A percentile compares a stretch with the other conserved stretches of the same genome.
These are phyloP conservation scores for Aptenodytes patagonicus DNA, from an alignment of 2,113 vertebrate species.

Conservation along the genomic window DNA sequence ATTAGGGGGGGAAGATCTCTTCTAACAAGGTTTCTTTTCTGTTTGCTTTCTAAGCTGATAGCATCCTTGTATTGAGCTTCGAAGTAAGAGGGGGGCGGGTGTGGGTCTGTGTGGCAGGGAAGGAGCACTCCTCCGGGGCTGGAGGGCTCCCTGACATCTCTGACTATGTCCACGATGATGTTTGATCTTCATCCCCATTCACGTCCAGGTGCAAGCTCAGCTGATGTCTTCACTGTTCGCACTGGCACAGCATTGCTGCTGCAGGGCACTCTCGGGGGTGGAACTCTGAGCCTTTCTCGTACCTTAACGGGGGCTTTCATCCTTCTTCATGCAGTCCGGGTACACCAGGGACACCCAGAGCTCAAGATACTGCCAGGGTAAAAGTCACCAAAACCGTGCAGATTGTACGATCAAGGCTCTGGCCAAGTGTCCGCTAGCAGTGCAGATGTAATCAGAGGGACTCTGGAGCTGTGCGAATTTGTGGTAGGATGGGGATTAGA, in stretches of 20 bases:
- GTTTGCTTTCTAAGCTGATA: background rate
- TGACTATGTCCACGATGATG: accelerated
- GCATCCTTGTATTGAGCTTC: background rate
- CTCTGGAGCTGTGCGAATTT: background rate
- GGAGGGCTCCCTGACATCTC: background rate
- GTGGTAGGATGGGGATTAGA: background rate
- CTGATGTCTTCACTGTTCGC: background rate
- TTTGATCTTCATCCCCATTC: background rate
- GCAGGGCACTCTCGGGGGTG: background rate
- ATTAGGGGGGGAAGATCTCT: background rate
- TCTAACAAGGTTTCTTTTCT: background rate
- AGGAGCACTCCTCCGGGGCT: background rate
- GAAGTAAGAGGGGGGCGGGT: background rate
- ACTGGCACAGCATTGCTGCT: too few relatives aligned
- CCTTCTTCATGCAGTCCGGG: too few relatives aligned
- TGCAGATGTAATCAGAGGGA: background rate
- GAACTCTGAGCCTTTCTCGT: background rate
- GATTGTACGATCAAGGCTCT: too few relatives aligned
- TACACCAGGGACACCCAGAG: background rate
- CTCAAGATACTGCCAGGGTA: accelerated
- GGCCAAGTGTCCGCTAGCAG: background rate
- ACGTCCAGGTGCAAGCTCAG: background rate
- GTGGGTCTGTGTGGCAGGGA: background rate
- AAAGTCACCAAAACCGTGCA: background rate
- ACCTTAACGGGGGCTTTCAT: accelerated